These are phyloP conservation scores for Mechanitis messenoides DNA, from an alignment of 2,888 invertebrate genomes.

Conservation along the genomic window DNA sequence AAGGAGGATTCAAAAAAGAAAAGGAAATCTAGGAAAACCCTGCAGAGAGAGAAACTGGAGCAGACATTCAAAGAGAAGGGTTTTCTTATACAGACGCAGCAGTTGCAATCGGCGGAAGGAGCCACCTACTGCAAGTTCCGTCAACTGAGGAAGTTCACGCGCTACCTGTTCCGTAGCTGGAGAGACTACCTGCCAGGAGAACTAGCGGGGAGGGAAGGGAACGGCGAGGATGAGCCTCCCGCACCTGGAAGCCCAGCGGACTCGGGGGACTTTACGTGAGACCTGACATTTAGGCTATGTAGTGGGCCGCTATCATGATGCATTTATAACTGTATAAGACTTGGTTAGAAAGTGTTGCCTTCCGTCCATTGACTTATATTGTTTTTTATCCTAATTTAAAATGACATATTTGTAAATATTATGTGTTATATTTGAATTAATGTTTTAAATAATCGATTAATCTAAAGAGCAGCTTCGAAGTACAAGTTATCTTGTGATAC, in stretches of 20 bases:
- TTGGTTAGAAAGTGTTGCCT: background rate
- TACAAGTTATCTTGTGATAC: too few species aligned
- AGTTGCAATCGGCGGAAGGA: slow-evolving; percentile 93
- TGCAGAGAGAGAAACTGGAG: slow-evolving; percentile 91
- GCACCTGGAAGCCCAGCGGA: slow-evolving; percentile 34
- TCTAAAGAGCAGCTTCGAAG: too few species aligned
- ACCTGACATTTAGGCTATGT: background rate
- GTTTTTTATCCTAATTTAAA: background rate
- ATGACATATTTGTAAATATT: background rate
- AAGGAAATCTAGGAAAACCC: slow-evolving; percentile 86
- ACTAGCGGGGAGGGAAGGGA: slow-evolving; percentile 55
- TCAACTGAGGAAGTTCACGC: slow-evolving; percentile 91
- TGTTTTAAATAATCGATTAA: too few species aligned
- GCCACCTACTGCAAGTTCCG: slow-evolving; percentile 96
- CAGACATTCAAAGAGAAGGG: slow-evolving; percentile 95
- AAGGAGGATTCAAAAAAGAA: slow-evolving; percentile 76
- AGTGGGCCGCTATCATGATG: background rate
- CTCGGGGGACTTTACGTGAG: slow-evolving; percentile 49
- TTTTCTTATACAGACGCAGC: slow-evolving; percentile 94
- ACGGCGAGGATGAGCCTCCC: slow-evolving; percentile 27
- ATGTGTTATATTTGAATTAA: slow-evolving; percentile 2
- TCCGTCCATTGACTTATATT: background rate
- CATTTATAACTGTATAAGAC: slow-evolving; percentile 3
- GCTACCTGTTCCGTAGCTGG: slow-evolving; percentile 94
- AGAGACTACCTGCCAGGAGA: slow-evolving; percentile 93